A percentile compares a stretch with the other conserved stretches of the same genome.
phyloP scores from a whole-genome alignment of 2,113 vertebrate genomes.

The Sus scrofa region T2T-Sscrofa CM000827.6:67227501-67228000 shows the following conservation, averaged over 20 bases:
- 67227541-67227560: too few relatives aligned
- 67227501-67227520: not conserved
- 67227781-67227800: not conserved
- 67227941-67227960: not conserved
- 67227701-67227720: not conserved
- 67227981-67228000: not conserved
- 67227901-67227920: not conserved
- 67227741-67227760: not conserved
- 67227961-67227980: not conserved
- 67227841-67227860: not conserved
- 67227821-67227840: not conserved
- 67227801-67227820: not conserved
- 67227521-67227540: not conserved
- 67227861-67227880: not conserved
- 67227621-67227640: not conserved
- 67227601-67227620: not conserved
- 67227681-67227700: not conserved
- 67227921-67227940: not conserved
- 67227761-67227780: not conserved
- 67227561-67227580: not conserved
- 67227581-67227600: not conserved
- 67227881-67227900: not conserved
- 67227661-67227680: not conserved
- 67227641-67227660: not conserved
- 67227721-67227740: fast-evolving